Conservation (phyloP, 2,797 vertebrate species). For the Pachyuromys duprasi region DNA sequence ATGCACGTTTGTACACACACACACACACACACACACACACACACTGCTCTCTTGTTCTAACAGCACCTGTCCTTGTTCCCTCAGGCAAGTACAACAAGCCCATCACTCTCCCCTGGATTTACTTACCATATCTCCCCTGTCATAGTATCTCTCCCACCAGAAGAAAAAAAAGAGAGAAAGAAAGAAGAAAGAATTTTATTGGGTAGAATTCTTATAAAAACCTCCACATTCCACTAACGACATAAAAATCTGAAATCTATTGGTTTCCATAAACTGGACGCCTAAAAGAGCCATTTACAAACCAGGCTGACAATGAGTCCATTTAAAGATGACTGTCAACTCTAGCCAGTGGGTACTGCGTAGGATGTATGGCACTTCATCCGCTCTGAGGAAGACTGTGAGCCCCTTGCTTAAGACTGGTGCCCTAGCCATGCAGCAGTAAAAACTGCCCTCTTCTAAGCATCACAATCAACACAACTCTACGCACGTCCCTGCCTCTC, state of each 20-base stretch:
- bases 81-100: background rate
- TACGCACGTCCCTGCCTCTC: background rate
- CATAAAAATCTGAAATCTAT: constrained; percentile 3
- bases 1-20: background rate
- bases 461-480: background rate
- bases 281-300: background rate
- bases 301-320: background rate
- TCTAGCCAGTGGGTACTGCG: background rate
- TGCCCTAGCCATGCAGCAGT: background rate
- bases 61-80: background rate
- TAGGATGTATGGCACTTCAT: background rate
- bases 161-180: background rate
- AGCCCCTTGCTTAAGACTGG: background rate
- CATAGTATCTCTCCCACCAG: background rate
- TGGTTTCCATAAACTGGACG: background rate
- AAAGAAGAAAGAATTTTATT: background rate
- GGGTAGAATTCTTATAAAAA: background rate
- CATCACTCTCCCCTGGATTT: background rate
- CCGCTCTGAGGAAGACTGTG: background rate
- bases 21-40: background rate
- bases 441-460: background rate
- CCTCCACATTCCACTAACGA: background rate
- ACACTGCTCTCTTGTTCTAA: background rate
- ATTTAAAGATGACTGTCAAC: background rate
- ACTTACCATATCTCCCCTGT: background rate